Evolutionary conservation across 1,140 invertebrate species (phyloP).

Genomic region (Drosophila saltans): DNA sequence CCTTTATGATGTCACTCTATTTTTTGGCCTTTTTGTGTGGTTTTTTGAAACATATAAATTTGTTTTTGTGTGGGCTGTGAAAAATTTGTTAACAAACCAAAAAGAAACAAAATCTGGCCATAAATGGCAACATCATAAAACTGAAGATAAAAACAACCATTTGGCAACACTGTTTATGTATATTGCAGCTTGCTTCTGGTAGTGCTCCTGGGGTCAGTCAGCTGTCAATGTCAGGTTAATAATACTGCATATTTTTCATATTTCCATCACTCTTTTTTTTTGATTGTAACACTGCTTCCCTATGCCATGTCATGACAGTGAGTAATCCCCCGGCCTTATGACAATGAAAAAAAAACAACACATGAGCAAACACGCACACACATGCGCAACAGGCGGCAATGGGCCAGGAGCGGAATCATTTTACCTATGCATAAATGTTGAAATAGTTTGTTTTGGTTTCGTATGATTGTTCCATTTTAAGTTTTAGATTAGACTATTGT

Average conservation of each 20-base stretch:
- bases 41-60: conserved; percentile 53
- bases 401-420: neutral
- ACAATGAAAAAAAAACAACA: conserved; percentile 58
- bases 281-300: conserved; percentile 1
- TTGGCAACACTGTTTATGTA: conserved; percentile 28
- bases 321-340: conserved; percentile 43
- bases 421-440: no score
- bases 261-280: conserved; percentile 3
- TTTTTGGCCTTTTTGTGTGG: conserved; percentile 30
- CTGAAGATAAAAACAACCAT: conserved; percentile 22
- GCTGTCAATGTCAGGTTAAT: conserved; percentile 52
- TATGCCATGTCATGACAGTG: conserved; percentile 48
- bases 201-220: conserved; percentile 39
- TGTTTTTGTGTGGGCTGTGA: conserved; percentile 50
- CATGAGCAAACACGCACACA: conserved; percentile 55
- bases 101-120: conserved; percentile 41
- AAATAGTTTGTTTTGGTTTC: no score
- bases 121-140: conserved; percentile 47
- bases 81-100: conserved; percentile 31
- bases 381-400: conserved; percentile 20
- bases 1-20: conserved; percentile 59
- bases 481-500: no score
- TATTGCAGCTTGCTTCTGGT: conserved; percentile 18
- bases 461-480: no score
- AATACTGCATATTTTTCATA: conserved; percentile 19